Evolutionary conservation across 2,888 invertebrate genomes (phyloP).

Genomic region (Cheilosia variabilis): DNA sequence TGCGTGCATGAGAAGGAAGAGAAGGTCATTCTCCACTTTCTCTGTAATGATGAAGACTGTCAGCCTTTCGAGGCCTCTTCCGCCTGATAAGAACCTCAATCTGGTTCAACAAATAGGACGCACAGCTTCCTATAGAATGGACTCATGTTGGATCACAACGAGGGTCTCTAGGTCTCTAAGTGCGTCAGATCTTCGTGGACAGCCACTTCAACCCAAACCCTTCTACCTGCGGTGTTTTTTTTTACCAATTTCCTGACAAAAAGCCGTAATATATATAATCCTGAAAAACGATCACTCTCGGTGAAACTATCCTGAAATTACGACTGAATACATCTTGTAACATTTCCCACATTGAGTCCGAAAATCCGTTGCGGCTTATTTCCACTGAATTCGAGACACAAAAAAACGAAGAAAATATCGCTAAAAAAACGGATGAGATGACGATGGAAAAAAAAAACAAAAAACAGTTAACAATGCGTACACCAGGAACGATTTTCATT

Average conservation of each 20-base stretch:
- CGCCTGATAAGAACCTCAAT: too few relatives aligned
- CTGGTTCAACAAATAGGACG: too few relatives aligned
- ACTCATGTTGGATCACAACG: too few relatives aligned
- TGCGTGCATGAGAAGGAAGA: too few relatives aligned
- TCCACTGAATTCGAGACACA: conserved; percentile 19
- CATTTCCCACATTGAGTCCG: conserved; percentile 13
- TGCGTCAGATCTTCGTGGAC: too few relatives aligned
- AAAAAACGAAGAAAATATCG: conserved; percentile 1
- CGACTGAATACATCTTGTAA: conserved; percentile 1
- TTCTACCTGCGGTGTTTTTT: background rate
- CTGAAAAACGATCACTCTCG: background rate
- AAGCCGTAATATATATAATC: background rate
- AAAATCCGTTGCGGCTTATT: conserved; percentile 29
- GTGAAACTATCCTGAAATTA: conserved; percentile 34
- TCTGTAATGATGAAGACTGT: too few relatives aligned
- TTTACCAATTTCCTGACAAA: background rate
- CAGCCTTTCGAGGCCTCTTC: too few relatives aligned
- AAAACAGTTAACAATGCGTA: conserved; percentile 72
- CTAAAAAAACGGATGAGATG: background rate
- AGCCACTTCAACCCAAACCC: too few relatives aligned
- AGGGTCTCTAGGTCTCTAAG: too few relatives aligned
- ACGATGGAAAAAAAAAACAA: conserved; percentile 8
- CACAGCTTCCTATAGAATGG: too few relatives aligned
- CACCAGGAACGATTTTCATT: conserved; percentile 72
- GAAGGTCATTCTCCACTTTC: too few relatives aligned